Conservation (phyloP, 37 sponge, comb jelly and placozoan species). For the Amphimedon queenslandica region DNA sequence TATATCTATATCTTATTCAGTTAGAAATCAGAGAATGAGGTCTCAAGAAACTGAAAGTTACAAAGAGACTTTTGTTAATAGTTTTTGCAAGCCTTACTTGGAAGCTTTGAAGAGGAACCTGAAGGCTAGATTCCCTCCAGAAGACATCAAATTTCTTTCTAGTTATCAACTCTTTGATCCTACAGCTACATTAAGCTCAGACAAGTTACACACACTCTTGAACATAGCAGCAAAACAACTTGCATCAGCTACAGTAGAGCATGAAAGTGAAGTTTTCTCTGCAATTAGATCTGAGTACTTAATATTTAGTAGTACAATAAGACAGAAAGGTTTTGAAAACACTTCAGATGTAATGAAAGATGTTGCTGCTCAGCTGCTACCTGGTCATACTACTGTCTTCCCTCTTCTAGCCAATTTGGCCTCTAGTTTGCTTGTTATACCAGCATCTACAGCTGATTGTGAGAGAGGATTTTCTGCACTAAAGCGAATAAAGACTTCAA, state of each 20-base stretch:
- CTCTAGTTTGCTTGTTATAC: not conserved
- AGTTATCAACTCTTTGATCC: not conserved
- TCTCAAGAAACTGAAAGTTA: not conserved
- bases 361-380: not conserved
- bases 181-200: not conserved
- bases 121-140: not conserved
- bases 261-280: not conserved
- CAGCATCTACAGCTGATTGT: not conserved
- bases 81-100: not conserved
- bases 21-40: not conserved
- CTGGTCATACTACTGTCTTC: not conserved
- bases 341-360: not conserved
- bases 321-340: not conserved
- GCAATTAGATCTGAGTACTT: not conserved
- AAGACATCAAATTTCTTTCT: not conserved
- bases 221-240: not conserved
- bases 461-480: not conserved
- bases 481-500: not conserved
- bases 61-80: not conserved
- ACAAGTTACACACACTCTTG: not conserved
- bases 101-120: not conserved
- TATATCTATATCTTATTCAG: constrained; percentile 9
- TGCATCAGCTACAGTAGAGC: not conserved
- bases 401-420: not conserved
- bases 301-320: not conserved